These are phyloP conservation scores for Syrrhaptes paradoxus DNA, from an alignment of 2,113 vertebrate species.

Conservation along the genomic window DNA sequence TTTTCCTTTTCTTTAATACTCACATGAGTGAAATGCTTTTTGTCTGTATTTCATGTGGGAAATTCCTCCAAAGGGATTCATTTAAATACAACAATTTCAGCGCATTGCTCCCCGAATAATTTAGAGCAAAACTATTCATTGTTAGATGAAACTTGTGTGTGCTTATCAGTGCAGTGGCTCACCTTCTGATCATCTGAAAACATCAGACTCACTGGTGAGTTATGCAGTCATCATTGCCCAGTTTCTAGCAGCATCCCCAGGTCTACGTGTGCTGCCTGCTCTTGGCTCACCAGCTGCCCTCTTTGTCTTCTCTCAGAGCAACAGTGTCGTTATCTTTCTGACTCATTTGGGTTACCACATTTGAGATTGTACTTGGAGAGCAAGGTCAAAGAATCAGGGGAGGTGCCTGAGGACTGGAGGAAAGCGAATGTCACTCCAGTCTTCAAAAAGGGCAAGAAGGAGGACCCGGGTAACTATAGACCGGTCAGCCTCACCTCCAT, in stretches of 20 bases:
- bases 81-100: neutral
- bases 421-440: no score
- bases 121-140: neutral
- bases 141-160: neutral
- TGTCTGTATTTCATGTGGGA: neutral
- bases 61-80: neutral
- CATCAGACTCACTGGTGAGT: neutral
- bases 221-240: neutral
- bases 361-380: neutral
- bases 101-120: neutral
- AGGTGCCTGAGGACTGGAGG: no score
- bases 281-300: neutral
- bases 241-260: neutral
- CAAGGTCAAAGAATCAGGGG: neutral
- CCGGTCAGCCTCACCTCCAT: no score
- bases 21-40: neutral
- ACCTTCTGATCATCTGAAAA: neutral
- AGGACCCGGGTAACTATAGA: no score
- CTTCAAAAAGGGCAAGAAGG: no score
- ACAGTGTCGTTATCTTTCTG: neutral
- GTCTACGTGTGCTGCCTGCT: accelerated
- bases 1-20: neutral
- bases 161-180: neutral
- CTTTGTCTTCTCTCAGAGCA: neutral
- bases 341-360: neutral